Evolutionary conservation across 2,888 invertebrate genomes (phyloP).

Genomic region (Dynastes tityus): DNA sequence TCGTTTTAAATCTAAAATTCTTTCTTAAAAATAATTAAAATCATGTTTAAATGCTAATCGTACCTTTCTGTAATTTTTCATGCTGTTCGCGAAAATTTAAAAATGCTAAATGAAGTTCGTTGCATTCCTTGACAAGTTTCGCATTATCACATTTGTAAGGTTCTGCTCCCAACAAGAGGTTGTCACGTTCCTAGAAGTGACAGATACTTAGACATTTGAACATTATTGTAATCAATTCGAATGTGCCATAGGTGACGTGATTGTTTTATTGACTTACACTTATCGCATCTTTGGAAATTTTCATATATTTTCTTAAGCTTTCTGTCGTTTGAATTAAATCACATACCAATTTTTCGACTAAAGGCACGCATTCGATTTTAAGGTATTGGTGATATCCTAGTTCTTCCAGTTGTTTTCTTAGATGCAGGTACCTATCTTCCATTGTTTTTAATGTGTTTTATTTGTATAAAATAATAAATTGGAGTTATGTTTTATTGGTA

Average conservation of each 20-base stretch:
- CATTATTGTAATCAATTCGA: not conserved
- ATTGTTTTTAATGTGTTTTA: constrained; percentile 58
- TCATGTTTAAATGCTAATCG: constrained; percentile 36
- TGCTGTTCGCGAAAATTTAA: constrained; percentile 78
- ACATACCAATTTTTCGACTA: constrained; percentile 85
- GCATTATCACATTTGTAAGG: constrained; percentile 88
- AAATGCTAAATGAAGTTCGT: constrained; percentile 80
- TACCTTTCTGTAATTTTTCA: constrained; percentile 75
- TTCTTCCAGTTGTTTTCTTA: constrained; percentile 83
- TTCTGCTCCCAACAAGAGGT: constrained; percentile 81
- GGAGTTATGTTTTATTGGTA: too few species aligned
- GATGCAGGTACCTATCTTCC: constrained; percentile 62
- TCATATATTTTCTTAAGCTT: constrained; percentile 88
- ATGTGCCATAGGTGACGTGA: constrained; percentile 26
- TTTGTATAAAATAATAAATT: not conserved
- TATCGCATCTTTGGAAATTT: constrained; percentile 79
- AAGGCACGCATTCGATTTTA: constrained; percentile 82
- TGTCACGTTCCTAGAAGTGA: constrained; percentile 77
- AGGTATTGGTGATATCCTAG: constrained; percentile 87
- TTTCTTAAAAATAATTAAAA: constrained; percentile 12
- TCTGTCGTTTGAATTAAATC: constrained; percentile 92
- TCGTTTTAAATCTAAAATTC: constrained; percentile 70
- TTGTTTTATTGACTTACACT: constrained; percentile 70
- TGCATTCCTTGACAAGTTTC: constrained; percentile 83
- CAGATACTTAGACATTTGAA: constrained; percentile 23